phyloP scores from a whole-genome alignment of 2,797 vertebrate genomes.

The Vireo griseus region DNA sequence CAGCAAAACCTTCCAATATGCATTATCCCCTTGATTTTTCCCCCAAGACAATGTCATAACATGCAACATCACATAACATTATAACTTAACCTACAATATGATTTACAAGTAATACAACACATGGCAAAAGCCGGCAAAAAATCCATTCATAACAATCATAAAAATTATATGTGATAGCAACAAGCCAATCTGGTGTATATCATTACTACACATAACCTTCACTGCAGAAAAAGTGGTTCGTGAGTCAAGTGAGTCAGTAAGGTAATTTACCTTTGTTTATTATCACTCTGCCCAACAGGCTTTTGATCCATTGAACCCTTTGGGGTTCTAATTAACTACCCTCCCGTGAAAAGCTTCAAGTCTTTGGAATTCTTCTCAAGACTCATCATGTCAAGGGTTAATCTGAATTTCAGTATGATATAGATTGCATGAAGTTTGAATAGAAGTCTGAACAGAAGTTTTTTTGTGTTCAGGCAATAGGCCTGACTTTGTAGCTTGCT shows the following conservation, averaged over 20 bases:
- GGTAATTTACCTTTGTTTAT: conserved; percentile 32
- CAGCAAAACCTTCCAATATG: no score
- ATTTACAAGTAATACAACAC: no score
- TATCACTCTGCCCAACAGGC: not conserved
- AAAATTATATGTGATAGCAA: not conserved
- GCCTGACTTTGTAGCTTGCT: not conserved
- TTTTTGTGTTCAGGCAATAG: not conserved
- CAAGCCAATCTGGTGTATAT: not conserved
- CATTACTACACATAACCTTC: conserved; percentile 14
- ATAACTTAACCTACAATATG: no score
- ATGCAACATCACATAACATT: no score
- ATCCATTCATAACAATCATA: not conserved
- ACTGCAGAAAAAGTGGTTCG: not conserved
- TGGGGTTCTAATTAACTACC: not conserved
- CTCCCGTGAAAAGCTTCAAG: not conserved
- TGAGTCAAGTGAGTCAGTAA: conserved; percentile 25
- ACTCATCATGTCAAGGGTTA: not conserved
- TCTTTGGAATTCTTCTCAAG: not conserved
- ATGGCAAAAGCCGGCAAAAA: no score
- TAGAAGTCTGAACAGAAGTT: not conserved
- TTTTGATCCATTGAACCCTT: conserved; percentile 19
- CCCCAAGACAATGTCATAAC: no score
- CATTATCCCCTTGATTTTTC: no score
- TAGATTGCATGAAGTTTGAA: not conserved
- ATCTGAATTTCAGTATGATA: not conserved